Percentiles rank a stretch among this genome's conserved stretches.
phyloP scores from a whole-genome alignment of 2,888 invertebrate species.

The Xanthorhoe designata region DNA sequence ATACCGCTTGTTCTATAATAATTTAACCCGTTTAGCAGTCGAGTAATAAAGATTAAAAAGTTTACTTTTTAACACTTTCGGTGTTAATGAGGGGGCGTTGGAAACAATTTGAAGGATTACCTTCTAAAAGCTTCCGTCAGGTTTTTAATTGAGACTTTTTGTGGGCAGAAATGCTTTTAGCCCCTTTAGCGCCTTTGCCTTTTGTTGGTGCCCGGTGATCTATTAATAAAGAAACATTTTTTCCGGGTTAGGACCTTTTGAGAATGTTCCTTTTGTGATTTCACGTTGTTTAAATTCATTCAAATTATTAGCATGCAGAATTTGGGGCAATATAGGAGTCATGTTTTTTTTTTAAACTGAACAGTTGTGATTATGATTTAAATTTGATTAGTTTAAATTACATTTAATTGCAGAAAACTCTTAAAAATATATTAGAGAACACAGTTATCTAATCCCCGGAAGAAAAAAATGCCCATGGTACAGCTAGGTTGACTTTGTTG shows the following conservation, averaged over 20 bases:
- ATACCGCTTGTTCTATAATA: slow-evolving; percentile 79
- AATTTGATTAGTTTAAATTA: no score
- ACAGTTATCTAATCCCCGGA: no score
- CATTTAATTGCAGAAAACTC: no score
- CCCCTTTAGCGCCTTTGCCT: slow-evolving; percentile 74
- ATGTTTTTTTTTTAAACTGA: slow-evolving; percentile 6
- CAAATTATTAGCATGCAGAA: slow-evolving; percentile 38
- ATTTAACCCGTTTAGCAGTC: slow-evolving; percentile 84
- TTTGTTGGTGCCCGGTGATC: slow-evolving; percentile 78
- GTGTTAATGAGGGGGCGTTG: slow-evolving; percentile 86
- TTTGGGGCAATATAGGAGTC: slow-evolving; percentile 7
- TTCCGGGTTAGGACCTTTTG: slow-evolving; percentile 51
- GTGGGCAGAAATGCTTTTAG: slow-evolving; percentile 83
- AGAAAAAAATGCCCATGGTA: no score
- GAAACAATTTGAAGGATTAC: slow-evolving; percentile 86
- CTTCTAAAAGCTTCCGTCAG: slow-evolving; percentile 86
- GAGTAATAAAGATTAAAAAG: slow-evolving; percentile 86
- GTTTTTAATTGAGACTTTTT: slow-evolving; percentile 86
- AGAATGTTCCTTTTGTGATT: slow-evolving; percentile 41
- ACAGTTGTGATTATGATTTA: background rate
- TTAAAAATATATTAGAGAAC: no score
- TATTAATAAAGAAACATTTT: slow-evolving; percentile 78
- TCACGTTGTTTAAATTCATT: slow-evolving; percentile 47
- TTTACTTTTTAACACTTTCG: slow-evolving; percentile 85
- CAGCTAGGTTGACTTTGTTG: no score